Percentiles rank a stretch among this genome's conserved stretches.
phyloP scores from a whole-genome alignment of 2,113 vertebrate genomes.

The Sinocyclocheilus anshuiensis region DNA sequence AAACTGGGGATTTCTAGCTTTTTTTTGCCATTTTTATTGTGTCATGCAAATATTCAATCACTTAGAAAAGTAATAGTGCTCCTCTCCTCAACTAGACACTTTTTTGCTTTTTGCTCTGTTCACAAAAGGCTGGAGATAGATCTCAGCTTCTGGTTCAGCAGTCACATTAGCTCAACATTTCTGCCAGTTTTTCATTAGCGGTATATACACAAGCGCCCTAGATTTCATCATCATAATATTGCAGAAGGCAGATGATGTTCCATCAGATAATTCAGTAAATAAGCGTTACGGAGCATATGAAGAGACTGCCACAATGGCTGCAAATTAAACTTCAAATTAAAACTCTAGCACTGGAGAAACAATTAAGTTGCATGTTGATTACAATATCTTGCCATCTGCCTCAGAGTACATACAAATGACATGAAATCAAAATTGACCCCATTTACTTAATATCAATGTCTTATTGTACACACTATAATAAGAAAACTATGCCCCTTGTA shows the following conservation, averaged over 20 bases:
- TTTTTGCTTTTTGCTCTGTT: no score
- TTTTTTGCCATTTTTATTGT: background rate
- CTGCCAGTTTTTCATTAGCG: background rate
- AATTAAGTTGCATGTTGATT: background rate
- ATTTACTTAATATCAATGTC: background rate
- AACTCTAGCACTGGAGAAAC: background rate
- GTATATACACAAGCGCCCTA: background rate
- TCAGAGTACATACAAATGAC: background rate
- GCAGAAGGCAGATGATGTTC: slow-evolving; percentile 30
- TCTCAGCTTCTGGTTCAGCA: background rate
- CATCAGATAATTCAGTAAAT: slow-evolving; percentile 16
- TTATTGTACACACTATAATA: background rate
- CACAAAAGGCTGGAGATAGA: background rate
- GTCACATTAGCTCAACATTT: background rate
- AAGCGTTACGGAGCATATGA: background rate
- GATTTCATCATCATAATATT: slow-evolving; percentile 14
- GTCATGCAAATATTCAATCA: background rate
- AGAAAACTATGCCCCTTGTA: no score
- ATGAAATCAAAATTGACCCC: background rate
- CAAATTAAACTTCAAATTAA: slow-evolving; percentile 6
- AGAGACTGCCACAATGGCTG: background rate
- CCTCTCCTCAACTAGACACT: background rate
- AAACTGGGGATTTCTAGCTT: background rate
- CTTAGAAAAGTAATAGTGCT: background rate
- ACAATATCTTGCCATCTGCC: background rate